Percentiles rank a stretch among this genome's conserved stretches.
Evolutionary conservation across 2,888 invertebrate species (phyloP).

Genomic region (Chloroclysta siterata): DNA sequence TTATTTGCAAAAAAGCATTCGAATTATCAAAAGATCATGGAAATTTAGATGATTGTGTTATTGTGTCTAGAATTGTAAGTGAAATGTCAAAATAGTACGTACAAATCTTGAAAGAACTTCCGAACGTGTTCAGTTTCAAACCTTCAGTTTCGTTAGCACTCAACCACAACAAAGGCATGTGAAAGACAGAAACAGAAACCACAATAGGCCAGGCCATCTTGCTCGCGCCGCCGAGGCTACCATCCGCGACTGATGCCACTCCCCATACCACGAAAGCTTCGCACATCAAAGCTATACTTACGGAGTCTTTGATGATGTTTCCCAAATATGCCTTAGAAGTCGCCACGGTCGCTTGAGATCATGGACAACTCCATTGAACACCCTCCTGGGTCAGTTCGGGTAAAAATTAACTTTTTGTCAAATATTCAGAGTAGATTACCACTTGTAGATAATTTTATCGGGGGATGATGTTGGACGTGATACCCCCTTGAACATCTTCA

Average conservation of each 20-base stretch:
- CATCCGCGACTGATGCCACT: slow-evolving; percentile 64
- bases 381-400: neutral
- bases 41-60: slow-evolving; percentile 19
- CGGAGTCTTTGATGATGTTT: slow-evolving; percentile 48
- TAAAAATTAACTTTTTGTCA: neutral
- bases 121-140: slow-evolving; percentile 35
- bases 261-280: slow-evolving; percentile 60
- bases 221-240: slow-evolving; percentile 75
- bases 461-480: neutral
- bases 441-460: neutral
- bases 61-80: slow-evolving; percentile 1
- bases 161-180: slow-evolving; percentile 57
- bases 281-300: slow-evolving; percentile 66
- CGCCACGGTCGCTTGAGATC: slow-evolving; percentile 6
- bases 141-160: slow-evolving; percentile 72
- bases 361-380: slow-evolving; percentile 12
- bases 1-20: neutral
- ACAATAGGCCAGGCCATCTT: slow-evolving; percentile 80
- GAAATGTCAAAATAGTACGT: slow-evolving; percentile 25
- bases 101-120: slow-evolving; percentile 27
- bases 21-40: slow-evolving; percentile 22
- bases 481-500: neutral
- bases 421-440: neutral
- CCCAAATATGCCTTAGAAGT: slow-evolving; percentile 56
- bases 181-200: slow-evolving; percentile 67